Conservation (phyloP, 35 echinoderm and acorn worm species). For the Stichopus chloronotus region DNA sequence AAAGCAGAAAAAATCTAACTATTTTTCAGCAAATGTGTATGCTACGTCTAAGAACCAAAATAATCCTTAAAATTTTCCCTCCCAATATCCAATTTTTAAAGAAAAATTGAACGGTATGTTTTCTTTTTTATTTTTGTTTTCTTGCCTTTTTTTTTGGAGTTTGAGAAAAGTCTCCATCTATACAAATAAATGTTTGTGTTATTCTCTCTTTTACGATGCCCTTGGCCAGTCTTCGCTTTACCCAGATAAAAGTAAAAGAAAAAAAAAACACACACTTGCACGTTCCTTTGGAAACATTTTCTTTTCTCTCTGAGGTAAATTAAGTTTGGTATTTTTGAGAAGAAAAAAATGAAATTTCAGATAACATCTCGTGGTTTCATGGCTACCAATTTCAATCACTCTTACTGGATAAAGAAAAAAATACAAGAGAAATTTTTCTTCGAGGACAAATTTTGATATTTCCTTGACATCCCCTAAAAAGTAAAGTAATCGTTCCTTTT, state of each 20-base stretch:
- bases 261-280: neutral
- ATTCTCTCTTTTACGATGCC: neutral
- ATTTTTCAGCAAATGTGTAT: no score
- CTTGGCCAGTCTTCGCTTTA: neutral
- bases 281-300: neutral
- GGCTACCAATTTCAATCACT: slow-evolving; percentile 10
- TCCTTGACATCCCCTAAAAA: slow-evolving; percentile 47
- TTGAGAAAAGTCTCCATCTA: no score
- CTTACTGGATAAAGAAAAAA: neutral
- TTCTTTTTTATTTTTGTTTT: no score
- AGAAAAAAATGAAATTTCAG: neutral
- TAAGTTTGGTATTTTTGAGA: slow-evolving; percentile 13
- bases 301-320: slow-evolving; percentile 22
- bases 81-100: no score
- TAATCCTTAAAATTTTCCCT: no score
- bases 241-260: neutral
- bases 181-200: neutral
- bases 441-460: slow-evolving; percentile 38
- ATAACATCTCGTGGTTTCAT: slow-evolving; percentile 27
- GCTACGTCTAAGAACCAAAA: no score
- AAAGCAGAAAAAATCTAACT: no score
- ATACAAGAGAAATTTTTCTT: neutral
- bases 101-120: no score
- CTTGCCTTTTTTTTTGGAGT: no score
- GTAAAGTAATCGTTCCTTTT: slow-evolving; percentile 28